Conservation (phyloP, 2,888 invertebrate species). For the Epinotia demarniana region DNA sequence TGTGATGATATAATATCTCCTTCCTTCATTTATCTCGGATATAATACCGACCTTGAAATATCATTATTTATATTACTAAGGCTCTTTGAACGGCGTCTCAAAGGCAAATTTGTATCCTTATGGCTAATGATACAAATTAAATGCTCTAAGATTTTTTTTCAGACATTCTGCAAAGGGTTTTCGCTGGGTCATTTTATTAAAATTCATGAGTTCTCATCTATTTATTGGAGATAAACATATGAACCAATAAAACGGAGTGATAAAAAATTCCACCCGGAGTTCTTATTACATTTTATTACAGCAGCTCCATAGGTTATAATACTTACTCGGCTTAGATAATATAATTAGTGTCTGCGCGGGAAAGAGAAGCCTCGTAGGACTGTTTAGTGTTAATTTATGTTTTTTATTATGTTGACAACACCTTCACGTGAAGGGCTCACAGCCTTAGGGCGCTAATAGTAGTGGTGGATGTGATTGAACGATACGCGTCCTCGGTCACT, state of each 20-base stretch:
- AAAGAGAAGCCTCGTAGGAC: too few species aligned
- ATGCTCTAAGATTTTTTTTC: background rate
- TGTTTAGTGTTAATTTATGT: too few species aligned
- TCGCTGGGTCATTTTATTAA: constrained; percentile 1
- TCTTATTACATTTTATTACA: constrained; percentile 17
- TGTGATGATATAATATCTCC: background rate
- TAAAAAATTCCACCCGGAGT: background rate
- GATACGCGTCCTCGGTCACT: too few species aligned
- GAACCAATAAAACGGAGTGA: constrained; percentile 20
- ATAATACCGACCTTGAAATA: too few species aligned
- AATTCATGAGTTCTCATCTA: background rate
- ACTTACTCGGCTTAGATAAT: too few species aligned
- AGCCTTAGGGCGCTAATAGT: too few species aligned
- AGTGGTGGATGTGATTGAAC: too few species aligned
- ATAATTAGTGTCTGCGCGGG: background rate
- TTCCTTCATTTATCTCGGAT: background rate
- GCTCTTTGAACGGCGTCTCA: background rate
- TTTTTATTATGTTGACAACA: too few species aligned
- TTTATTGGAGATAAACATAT: constrained; percentile 1
- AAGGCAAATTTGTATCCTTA: too few species aligned
- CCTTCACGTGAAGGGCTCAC: too few species aligned
- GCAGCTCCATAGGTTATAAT: constrained; percentile 4
- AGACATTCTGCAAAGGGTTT: background rate
- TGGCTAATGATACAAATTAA: constrained; percentile 1
- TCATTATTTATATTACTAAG: background rate